These are phyloP conservation scores for Botia kubotai DNA, from an alignment of 2,797 vertebrate genomes.

Conservation along the genomic window DNA sequence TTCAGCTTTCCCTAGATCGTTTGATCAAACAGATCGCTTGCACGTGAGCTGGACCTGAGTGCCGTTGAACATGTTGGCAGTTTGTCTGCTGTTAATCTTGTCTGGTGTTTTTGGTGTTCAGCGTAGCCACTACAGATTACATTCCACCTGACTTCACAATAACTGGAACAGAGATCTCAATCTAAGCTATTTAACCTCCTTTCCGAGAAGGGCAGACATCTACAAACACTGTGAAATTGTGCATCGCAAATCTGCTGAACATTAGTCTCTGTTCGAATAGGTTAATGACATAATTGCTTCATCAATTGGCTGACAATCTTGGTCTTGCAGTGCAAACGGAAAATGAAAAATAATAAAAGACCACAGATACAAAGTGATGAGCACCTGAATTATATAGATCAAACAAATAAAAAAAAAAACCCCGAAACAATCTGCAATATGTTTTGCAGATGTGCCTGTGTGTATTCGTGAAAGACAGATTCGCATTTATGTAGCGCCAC, in stretches of 20 bases:
- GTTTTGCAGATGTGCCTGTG: constrained; percentile 28
- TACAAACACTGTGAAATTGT: constrained; percentile 39
- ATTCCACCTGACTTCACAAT: constrained; percentile 28
- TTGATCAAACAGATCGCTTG: constrained; percentile 24
- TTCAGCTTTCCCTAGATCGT: not conserved
- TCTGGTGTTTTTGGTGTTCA: constrained; percentile 6
- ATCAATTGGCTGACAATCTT: constrained; percentile 19
- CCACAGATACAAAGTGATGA: not conserved
- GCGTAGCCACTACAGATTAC: constrained; percentile 9
- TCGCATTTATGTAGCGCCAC: not conserved
- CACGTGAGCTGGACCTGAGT: not conserved
- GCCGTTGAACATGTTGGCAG: not conserved
- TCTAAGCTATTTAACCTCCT: constrained; percentile 21
- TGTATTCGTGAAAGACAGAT: constrained; percentile 28
- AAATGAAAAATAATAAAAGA: not conserved
- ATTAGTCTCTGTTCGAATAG: constrained; percentile 20
- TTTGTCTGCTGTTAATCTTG: constrained; percentile 2
- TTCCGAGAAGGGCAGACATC: constrained; percentile 20
- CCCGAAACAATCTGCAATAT: no score
- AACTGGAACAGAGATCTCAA: constrained; percentile 32
- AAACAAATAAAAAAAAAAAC: not conserved
- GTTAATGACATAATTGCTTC: constrained; percentile 28
- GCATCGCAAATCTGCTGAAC: constrained; percentile 20
- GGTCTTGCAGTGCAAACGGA: not conserved
- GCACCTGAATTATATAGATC: constrained; percentile 15